Evolutionary conservation across 2,113 vertebrate species (phyloP).

Genomic region (Eidolon helvum): DNA sequence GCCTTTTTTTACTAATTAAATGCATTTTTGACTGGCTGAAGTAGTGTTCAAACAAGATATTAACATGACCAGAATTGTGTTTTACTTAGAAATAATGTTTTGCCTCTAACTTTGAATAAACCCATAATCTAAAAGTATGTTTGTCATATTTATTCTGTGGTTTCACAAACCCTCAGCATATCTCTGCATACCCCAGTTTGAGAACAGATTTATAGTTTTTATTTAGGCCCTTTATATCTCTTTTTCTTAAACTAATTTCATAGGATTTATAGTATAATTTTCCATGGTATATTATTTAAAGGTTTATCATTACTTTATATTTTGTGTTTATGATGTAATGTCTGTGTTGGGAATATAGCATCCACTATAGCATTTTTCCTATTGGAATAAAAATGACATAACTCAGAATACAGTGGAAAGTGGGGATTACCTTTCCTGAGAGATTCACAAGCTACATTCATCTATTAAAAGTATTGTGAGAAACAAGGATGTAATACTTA

Average conservation of each 20-base stretch:
- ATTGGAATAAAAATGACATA: neutral
- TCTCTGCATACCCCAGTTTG: neutral
- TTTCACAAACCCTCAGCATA: neutral
- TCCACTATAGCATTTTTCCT: neutral
- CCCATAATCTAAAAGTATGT: neutral
- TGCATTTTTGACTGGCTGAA: neutral
- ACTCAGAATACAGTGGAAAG: neutral
- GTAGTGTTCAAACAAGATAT: neutral
- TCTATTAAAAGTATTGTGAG: neutral
- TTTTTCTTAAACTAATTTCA: neutral
- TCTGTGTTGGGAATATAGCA: neutral
- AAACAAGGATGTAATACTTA: slow-evolving; percentile 1
- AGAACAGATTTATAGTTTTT: neutral
- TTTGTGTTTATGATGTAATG: slow-evolving; percentile 2
- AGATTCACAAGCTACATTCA: neutral
- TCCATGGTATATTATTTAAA: neutral
- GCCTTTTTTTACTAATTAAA: neutral
- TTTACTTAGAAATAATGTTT: slow-evolving; percentile 20
- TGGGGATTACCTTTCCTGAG: neutral
- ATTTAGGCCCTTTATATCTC: neutral
- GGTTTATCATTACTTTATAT: neutral
- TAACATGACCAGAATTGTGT: neutral
- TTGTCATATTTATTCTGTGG: neutral
- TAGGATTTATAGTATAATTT: neutral
- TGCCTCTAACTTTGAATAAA: slow-evolving; percentile 2